A percentile compares a stretch with the other conserved stretches of the same genome.
Evolutionary conservation across 2,888 invertebrate genomes (phyloP).

Genomic region (Falcaria lacertinaria): DNA sequence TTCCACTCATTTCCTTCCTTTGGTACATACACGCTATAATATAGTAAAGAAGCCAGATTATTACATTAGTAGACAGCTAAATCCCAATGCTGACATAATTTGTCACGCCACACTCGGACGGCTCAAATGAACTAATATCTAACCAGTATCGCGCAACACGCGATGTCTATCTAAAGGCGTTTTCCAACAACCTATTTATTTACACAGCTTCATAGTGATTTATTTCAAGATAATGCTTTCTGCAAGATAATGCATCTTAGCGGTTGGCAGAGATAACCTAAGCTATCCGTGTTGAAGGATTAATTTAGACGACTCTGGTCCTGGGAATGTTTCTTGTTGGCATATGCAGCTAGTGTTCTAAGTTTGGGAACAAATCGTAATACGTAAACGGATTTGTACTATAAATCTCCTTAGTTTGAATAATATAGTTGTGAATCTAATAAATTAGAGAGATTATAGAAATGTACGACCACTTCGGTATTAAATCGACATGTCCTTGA

Average conservation of each 20-base stretch:
- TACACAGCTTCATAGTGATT: conserved; percentile 31
- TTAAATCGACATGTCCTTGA: neutral
- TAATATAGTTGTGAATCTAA: conserved; percentile 1
- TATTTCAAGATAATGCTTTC: conserved; percentile 25
- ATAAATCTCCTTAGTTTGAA: too few species aligned
- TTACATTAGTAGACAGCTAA: conserved; percentile 29
- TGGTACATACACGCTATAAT: neutral
- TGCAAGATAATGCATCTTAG: conserved; percentile 25
- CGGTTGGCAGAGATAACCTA: conserved; percentile 23
- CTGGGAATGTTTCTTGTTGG: conserved; percentile 14
- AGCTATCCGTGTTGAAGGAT: conserved; percentile 18
- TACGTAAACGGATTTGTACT: too few species aligned
- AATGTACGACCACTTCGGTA: conserved; percentile 13
- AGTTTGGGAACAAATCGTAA: neutral
- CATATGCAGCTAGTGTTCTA: conserved; percentile 5
- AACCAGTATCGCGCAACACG: conserved; percentile 8
- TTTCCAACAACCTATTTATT: conserved; percentile 27
- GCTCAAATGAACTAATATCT: conserved; percentile 10
- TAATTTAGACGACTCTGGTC: conserved; percentile 20
- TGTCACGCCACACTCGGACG: conserved; percentile 1
- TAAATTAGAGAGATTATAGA: too few species aligned
- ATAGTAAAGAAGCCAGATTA: too few species aligned
- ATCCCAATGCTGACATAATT: conserved; percentile 20
- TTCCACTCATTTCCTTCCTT: neutral
- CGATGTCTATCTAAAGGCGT: conserved; percentile 12